A percentile compares a stretch with the other conserved stretches of the same genome.
phyloP scores from a whole-genome alignment of 2,113 vertebrate genomes.

The Callocephalon fimbriatum region DNA sequence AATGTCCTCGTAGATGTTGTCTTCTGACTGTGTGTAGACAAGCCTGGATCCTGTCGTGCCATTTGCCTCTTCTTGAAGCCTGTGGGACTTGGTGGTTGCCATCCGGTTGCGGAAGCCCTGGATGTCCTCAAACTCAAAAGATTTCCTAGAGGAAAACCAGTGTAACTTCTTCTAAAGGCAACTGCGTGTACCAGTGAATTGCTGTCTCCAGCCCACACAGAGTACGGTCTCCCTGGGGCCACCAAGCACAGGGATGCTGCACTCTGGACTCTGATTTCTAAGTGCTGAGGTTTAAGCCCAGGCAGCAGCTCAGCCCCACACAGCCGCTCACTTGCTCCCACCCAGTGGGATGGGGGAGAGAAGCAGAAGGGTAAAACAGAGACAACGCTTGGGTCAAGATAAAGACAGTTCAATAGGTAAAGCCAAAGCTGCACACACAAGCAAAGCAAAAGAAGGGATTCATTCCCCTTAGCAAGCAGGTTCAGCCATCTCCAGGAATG shows the following conservation, averaged over 20 bases:
- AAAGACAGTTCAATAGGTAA: not conserved
- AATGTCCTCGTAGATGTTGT: constrained; percentile 98
- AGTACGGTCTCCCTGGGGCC: not conserved
- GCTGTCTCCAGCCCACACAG: not conserved
- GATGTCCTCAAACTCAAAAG: constrained; percentile 97
- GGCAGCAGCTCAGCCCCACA: not conserved
- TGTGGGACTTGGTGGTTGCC: constrained; percentile 57
- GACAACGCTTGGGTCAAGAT: rapidly evolving
- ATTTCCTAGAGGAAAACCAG: constrained; percentile 86
- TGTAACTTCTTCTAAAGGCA: constrained; percentile 27
- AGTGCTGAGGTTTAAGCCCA: not conserved
- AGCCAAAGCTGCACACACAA: not conserved
- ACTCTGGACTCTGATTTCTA: not conserved
- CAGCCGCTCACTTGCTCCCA: rapidly evolving
- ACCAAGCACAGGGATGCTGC: not conserved
- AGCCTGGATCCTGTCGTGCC: constrained; percentile 78
- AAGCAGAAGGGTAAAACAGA: not conserved
- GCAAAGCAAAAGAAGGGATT: not conserved
- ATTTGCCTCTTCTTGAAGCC: constrained; percentile 69
- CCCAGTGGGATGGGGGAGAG: not conserved
- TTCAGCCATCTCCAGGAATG: not conserved
- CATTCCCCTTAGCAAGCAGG: rapidly evolving
- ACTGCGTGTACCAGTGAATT: not conserved
- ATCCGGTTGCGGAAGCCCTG: constrained; percentile 77
- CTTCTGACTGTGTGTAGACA: constrained; percentile 88